Evolutionary conservation across 2,888 invertebrate genomes (phyloP).

Genomic region (Stramonita haemastoma): DNA sequence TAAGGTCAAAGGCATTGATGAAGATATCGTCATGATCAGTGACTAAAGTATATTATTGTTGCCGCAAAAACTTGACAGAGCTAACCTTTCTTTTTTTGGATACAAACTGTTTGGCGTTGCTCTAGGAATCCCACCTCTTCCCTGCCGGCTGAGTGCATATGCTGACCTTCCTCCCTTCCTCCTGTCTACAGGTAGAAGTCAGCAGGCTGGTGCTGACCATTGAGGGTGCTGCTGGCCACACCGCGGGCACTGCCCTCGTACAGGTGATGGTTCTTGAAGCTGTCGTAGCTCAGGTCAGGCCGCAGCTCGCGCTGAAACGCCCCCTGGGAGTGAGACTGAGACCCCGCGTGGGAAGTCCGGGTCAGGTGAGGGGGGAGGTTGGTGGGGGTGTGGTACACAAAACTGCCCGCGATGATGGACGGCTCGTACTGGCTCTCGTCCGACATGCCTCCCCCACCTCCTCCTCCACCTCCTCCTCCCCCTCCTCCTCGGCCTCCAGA

Average conservation of each 20-base stretch:
- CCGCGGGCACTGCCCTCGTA: conserved; percentile 44
- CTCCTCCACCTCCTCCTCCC: conserved; percentile 31
- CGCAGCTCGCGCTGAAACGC: conserved; percentile 11
- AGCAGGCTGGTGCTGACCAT: conserved; percentile 50
- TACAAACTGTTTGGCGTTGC: too few relatives aligned
- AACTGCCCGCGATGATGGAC: conserved; percentile 54
- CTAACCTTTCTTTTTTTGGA: too few relatives aligned
- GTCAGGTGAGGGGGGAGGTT: conserved; percentile 53
- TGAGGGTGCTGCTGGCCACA: conserved; percentile 48
- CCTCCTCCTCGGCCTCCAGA: conserved; percentile 10
- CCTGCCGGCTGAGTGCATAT: too few relatives aligned
- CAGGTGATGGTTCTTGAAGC: conserved; percentile 54
- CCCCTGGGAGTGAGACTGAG: background rate
- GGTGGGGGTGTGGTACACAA: conserved; percentile 53
- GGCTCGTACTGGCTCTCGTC: conserved; percentile 53
- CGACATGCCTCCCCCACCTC: conserved; percentile 14
- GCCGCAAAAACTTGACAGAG: too few relatives aligned
- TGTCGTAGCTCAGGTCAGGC: conserved; percentile 52
- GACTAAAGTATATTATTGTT: too few relatives aligned
- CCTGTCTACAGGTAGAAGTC: conserved; percentile 45
- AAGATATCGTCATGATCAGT: too few relatives aligned
- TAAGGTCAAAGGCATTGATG: too few relatives aligned
- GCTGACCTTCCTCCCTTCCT: too few relatives aligned
- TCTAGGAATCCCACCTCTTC: too few relatives aligned
- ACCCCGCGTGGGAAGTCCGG: background rate